Percentiles rank a stretch among this genome's conserved stretches.
These are phyloP conservation scores for Darevskia mixta DNA, from an alignment of 2,797 vertebrate species.

Conservation along the genomic window DNA sequence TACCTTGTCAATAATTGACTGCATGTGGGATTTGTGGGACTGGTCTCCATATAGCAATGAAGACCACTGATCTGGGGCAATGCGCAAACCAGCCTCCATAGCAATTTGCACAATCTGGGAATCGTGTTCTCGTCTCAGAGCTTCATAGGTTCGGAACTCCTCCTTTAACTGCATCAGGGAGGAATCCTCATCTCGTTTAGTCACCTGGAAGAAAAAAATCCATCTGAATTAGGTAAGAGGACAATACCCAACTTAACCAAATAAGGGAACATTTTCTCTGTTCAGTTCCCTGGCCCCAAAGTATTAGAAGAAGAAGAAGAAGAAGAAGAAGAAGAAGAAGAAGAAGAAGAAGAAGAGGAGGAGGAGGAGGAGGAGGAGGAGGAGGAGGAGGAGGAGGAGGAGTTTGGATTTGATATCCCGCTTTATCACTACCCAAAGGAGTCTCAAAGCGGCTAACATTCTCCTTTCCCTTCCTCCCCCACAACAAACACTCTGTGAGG, in stretches of 20 bases:
- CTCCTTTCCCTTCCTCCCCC: too few relatives aligned
- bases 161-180: slow-evolving; percentile 99
- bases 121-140: slow-evolving; percentile 94
- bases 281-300: not conserved
- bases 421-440: too few relatives aligned
- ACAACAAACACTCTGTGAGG: too few relatives aligned
- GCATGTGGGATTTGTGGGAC: slow-evolving; percentile 99
- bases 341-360: too few relatives aligned
- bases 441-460: too few relatives aligned
- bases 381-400: too few relatives aligned
- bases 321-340: too few relatives aligned
- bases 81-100: slow-evolving; percentile 97
- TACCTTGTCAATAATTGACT: slow-evolving; percentile 99
- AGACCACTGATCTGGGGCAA: slow-evolving; percentile 99
- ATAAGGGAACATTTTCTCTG: not conserved
- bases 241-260: slow-evolving; percentile 29
- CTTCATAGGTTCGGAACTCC: slow-evolving; percentile 97
- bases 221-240: slow-evolving; percentile 11
- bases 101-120: slow-evolving; percentile 99
- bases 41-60: slow-evolving; percentile 97
- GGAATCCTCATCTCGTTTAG: slow-evolving; percentile 98
- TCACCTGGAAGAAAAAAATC: slow-evolving; percentile 84
- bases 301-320: too few relatives aligned
- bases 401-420: too few relatives aligned
- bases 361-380: too few relatives aligned